Evolutionary conservation across 1,140 invertebrate genomes (phyloP).

Genomic region (Caenorhabditis tropicalis): DNA sequence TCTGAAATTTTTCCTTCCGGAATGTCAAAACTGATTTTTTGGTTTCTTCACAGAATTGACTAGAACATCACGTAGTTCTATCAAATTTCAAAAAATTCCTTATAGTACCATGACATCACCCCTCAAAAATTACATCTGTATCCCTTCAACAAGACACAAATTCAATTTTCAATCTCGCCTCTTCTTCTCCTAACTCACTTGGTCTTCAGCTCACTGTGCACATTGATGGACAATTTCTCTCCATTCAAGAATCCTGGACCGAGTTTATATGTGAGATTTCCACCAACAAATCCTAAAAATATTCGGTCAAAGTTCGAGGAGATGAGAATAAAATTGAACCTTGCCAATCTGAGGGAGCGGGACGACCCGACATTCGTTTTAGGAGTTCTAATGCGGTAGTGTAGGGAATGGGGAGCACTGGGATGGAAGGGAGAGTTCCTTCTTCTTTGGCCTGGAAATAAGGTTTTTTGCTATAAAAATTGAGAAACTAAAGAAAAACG

Average conservation of each 20-base stretch:
- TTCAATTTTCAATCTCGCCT: no score
- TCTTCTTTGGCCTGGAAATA: slow-evolving; percentile 46
- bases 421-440: slow-evolving; percentile 62
- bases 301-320: background rate
- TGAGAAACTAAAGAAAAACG: no score
- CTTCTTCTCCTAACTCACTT: slow-evolving; percentile 21
- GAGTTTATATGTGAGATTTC: slow-evolving; percentile 69
- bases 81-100: no score
- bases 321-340: slow-evolving; percentile 40
- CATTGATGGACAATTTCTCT: slow-evolving; percentile 61
- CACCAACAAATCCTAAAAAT: slow-evolving; percentile 61
- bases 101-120: slow-evolving; percentile 31
- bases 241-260: slow-evolving; percentile 60
- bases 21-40: background rate
- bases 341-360: slow-evolving; percentile 66
- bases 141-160: no score
- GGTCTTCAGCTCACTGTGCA: slow-evolving; percentile 61
- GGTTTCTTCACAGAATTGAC: background rate
- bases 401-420: slow-evolving; percentile 69
- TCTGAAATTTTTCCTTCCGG: no score
- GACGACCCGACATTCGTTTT: slow-evolving; percentile 59
- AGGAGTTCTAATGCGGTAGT: slow-evolving; percentile 66
- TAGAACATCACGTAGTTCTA: no score
- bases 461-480: background rate
- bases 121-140: no score